These are phyloP conservation scores for Tanypteryx hageni DNA, from an alignment of 2,888 invertebrate genomes.

Conservation along the genomic window DNA sequence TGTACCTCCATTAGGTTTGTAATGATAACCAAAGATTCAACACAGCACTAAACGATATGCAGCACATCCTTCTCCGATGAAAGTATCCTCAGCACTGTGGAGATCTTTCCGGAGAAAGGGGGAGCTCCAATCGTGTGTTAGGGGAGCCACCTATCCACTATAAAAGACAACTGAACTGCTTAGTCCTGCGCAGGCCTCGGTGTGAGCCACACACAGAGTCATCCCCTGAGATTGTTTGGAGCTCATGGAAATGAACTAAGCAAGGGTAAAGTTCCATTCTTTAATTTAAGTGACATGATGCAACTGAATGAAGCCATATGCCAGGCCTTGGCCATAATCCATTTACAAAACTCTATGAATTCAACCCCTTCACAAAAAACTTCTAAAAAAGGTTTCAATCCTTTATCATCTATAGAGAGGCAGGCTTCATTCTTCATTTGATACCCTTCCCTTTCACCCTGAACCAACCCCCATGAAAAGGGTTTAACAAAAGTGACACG, in stretches of 20 bases:
- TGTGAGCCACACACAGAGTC: slow-evolving; percentile 13
- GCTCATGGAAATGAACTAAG: slow-evolving; percentile 39
- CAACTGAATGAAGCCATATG: slow-evolving; percentile 27
- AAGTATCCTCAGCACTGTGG: slow-evolving; percentile 43
- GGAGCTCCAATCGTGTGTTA: slow-evolving; percentile 44
- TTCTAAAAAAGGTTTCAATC: neutral
- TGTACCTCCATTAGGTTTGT: neutral
- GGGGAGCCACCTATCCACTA: slow-evolving; percentile 64
- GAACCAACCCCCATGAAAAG: neutral
- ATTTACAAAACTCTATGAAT: slow-evolving; percentile 26
- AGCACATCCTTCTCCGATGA: slow-evolving; percentile 22
- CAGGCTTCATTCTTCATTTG: slow-evolving; percentile 40
- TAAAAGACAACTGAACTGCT: slow-evolving; percentile 47
- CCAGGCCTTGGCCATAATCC: neutral
- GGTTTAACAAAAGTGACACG: slow-evolving; percentile 1
- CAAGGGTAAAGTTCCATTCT: slow-evolving; percentile 16
- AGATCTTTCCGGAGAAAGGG: slow-evolving; percentile 18
- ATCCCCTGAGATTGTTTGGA: slow-evolving; percentile 16
- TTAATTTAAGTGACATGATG: neutral
- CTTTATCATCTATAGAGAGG: slow-evolving; percentile 22
- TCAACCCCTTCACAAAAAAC: slow-evolving; percentile 13
- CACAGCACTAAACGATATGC: neutral
- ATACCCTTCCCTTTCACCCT: slow-evolving; percentile 17
- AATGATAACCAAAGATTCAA: neutral
- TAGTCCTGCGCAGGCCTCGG: slow-evolving; percentile 42